Evolutionary conservation across 2,797 vertebrate species (phyloP), one percentile per base, ranked within the genome.

Genomic region (Meda fulgida): DNA sequence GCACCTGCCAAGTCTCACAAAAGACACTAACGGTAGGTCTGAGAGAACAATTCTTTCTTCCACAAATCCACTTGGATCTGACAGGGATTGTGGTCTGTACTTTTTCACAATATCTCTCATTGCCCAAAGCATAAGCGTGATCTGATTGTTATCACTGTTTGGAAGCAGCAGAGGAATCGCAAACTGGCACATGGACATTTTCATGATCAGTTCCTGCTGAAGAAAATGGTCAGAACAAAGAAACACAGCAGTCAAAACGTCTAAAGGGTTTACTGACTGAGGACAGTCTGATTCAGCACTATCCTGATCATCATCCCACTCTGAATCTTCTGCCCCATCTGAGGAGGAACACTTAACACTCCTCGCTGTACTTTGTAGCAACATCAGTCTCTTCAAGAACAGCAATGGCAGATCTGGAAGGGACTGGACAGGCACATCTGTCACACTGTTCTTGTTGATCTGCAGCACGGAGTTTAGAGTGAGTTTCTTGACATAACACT

Each of bases 151-250:
- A 10, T 38, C 51, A 21, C n/a, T 51, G 11, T 85, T 70, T 9
- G 94, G 94, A 58, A 95, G 80, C 18, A 95, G 53, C 0, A 95
- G 89, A 0, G 94, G 94, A 21, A 95, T 88, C 0, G 93, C 92
- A 76, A 94, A 94, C 87, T 94, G 94, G 55, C 93, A 94, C 84
- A 93, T 92, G n/a, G 92, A 89, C 94, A 95, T 94, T 70, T 93
- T 94, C 2, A 89, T 1, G 21, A 36, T 38, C 6, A 77, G n/a
- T 58, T 77, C 73, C 73, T 77, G 73, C 6, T 77, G 73, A 23
- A 77, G 73, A 38, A 77, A 58, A 38, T 11, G 58, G 31, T 77
- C 73, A 34, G 51, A 76, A n/a, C 73, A 77, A 38, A 77, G 11
- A 0, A 77, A 77, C 0, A 76, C 29, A 58, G 73, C 51, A 21